Evolutionary conservation across 2,797 vertebrate genomes (phyloP).

Genomic region (Neosalanx taihuensis): DNA sequence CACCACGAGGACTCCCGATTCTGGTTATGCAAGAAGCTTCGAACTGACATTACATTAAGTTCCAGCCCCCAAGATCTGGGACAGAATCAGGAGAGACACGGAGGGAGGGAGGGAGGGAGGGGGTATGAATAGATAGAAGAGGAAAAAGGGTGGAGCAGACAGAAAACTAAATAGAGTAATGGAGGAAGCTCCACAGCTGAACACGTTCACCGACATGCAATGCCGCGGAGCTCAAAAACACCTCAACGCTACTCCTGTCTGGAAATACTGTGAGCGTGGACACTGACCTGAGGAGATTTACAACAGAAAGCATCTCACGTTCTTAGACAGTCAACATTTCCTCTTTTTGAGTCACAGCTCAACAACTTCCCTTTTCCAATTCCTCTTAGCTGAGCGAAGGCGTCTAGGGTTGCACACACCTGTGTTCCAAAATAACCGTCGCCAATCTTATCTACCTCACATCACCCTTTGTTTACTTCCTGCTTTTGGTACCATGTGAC

Average conservation of each 20-base stretch:
- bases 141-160: conserved; percentile 12
- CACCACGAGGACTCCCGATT: conserved; percentile 34
- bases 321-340: not conserved
- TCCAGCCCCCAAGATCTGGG: conserved; percentile 6
- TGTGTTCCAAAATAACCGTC: not conserved
- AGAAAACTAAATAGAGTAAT: conserved; percentile 12
- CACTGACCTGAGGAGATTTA: not conserved
- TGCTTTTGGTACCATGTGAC: no score
- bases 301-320: no score
- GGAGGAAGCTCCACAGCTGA: conserved; percentile 6
- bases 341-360: not conserved
- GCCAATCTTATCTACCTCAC: not conserved
- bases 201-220: no score
- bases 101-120: not conserved
- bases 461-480: no score
- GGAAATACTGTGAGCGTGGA: not conserved
- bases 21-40: conserved; percentile 39
- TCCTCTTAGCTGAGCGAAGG: not conserved
- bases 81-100: conserved; percentile 1
- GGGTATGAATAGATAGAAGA: not conserved
- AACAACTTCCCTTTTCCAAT: not conserved
- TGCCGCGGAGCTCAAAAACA: no score
- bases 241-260: not conserved
- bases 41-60: conserved; percentile 30
- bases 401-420: not conserved